These are phyloP conservation scores for Eptesicus fuscus DNA, from an alignment of 2,113 vertebrate genomes.

Conservation along the genomic window DNA sequence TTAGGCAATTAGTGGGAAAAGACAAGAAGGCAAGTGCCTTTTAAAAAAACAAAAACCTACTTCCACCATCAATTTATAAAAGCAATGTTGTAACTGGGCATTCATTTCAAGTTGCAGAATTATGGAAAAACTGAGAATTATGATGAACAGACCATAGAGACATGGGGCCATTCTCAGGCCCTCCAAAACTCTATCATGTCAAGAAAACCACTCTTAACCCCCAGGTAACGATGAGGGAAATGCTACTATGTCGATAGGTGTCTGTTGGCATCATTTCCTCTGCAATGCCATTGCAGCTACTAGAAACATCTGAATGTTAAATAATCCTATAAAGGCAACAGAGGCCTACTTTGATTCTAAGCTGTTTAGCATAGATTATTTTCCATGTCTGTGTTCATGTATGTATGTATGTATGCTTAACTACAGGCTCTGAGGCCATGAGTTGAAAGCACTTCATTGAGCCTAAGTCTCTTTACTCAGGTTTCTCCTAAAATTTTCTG, in stretches of 20 bases:
- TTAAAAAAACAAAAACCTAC: background rate
- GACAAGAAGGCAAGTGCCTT: background rate
- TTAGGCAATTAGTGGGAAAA: background rate
- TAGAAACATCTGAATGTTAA: background rate
- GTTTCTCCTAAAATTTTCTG: background rate
- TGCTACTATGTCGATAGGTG: background rate
- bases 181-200: background rate
- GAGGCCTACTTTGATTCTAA: background rate
- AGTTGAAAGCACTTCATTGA: background rate
- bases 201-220: background rate
- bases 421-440: background rate
- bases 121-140: background rate
- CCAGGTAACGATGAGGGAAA: background rate
- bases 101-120: background rate
- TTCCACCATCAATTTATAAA: background rate
- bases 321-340: background rate
- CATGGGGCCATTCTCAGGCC: background rate
- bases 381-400: background rate
- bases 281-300: background rate
- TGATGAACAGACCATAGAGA: background rate
- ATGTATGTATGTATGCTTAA: background rate
- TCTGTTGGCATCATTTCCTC: background rate
- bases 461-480: background rate
- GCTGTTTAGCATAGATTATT: background rate
- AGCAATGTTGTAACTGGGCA: background rate